Base-by-base conservation (phyloP, 1,140 invertebrate genomes). In the Magallana gigas region DNA sequence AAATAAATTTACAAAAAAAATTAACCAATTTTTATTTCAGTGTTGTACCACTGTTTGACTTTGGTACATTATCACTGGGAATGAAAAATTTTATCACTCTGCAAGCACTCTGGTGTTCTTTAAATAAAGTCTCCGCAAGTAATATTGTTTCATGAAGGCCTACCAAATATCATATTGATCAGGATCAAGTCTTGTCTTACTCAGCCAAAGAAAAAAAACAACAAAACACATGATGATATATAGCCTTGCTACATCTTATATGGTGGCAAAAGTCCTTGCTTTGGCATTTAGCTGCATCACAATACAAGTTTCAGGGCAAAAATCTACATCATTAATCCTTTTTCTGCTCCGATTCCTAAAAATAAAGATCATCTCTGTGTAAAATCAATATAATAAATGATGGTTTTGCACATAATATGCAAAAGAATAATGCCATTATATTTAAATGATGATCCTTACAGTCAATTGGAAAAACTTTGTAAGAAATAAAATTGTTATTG, bases 251-350 rank as follows among this genome's bases (percentile, higher is more conserved):
- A 29, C 23, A 29, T 18, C 11, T 76, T 36, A 29, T 29, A 76
- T 29, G 68, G 23, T 76, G 68, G 68, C 23, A 76, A 76, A 62
- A 76, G 29, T 76, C 36, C 36, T 76, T 76, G 23, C 68, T 76
- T 76, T 76, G 68, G 68, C 68, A 14, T 76, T 76, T 76, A 76
- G 68, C 68, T 76, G 68, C 68, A 29, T 76, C 68, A 76, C 23
- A 76, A 76, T 76, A 23, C 8, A 76, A 23, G 12, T 76, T 29
- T 23, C 18, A 23, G 14, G 68, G 18, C 18, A 76, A 76, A 68
- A 76, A 36, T 12, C 68, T 18, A 29, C 68, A 76, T 76, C 68
- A 76, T 76, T 76, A 76, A 76, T 76, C 68, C 14, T 76, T 76
- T 23, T 76, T 76, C 23, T 76, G 68, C 11, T 76, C 68, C 23